Conservation (phyloP, 1,140 invertebrate species). For the Atta cephalotes region DNA sequence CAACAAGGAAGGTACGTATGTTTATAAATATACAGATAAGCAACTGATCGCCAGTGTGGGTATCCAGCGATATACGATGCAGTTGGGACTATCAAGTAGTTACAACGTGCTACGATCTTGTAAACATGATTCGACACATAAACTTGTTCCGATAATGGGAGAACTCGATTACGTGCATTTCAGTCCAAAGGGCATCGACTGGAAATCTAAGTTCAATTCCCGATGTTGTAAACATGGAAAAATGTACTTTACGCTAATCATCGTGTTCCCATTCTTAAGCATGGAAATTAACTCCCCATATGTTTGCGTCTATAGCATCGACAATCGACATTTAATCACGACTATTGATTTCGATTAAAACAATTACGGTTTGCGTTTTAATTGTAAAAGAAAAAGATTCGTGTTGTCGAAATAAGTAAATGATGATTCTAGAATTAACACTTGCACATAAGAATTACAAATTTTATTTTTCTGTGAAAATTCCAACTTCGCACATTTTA, state of each 20-base stretch:
- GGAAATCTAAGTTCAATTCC: constrained; percentile 45
- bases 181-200: constrained; percentile 34
- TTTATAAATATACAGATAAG: constrained; percentile 58
- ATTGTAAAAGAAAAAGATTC: not conserved
- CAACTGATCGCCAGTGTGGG: constrained; percentile 11
- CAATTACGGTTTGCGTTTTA: not conserved
- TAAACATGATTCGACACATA: constrained; percentile 45
- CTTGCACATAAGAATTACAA: not conserved
- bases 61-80: constrained; percentile 43
- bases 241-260: constrained; percentile 1
- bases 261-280: not conserved
- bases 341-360: not conserved
- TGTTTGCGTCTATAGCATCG: no score
- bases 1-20: constrained; percentile 41
- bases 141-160: constrained; percentile 39
- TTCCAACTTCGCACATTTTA: not conserved
- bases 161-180: constrained; percentile 38
- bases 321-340: not conserved
- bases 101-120: constrained; percentile 53
- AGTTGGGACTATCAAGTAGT: constrained; percentile 43
- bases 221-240: constrained; percentile 35
- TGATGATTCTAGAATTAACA: not conserved
- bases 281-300: not conserved
- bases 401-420: not conserved
- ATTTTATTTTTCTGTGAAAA: not conserved